Percentiles rank a stretch among this genome's conserved stretches.
phyloP scores from a whole-genome alignment of 1,140 invertebrate species.

The Heliconius eleuchia region DNA sequence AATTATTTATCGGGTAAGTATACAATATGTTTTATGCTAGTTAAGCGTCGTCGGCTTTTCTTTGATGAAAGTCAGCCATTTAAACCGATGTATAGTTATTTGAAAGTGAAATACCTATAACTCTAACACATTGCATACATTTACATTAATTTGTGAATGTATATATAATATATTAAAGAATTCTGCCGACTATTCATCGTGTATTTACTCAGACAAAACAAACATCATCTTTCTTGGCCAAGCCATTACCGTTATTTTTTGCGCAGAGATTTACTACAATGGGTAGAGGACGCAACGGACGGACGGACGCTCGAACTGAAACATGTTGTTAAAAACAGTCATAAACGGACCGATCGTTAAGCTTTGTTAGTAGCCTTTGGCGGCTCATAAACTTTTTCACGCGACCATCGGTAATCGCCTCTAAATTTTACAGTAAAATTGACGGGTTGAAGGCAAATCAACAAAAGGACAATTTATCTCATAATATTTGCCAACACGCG shows the following conservation, averaged over 20 bases:
- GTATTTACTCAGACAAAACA: slow-evolving; percentile 35
- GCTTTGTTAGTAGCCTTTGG: slow-evolving; percentile 68
- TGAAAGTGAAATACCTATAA: background rate
- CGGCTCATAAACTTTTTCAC: slow-evolving; percentile 65
- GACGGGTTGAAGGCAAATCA: slow-evolving; percentile 59
- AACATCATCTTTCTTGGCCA: slow-evolving; percentile 44
- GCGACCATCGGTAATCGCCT: slow-evolving; percentile 33
- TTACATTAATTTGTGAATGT: background rate
- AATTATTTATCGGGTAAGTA: slow-evolving; percentile 11
- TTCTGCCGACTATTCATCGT: background rate
- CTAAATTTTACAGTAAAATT: slow-evolving; percentile 54
- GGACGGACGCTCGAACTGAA: slow-evolving; percentile 44
- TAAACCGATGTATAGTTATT: background rate
- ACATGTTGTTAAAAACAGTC: slow-evolving; percentile 59
- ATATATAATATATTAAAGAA: slow-evolving; percentile 9
- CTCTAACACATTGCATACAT: background rate
- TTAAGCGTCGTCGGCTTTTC: slow-evolving; percentile 1
- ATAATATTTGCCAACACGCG: slow-evolving; percentile 63
- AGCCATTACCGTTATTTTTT: slow-evolving; percentile 53
- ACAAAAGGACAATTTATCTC: slow-evolving; percentile 58
- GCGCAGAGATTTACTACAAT: slow-evolving; percentile 47
- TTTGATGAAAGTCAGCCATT: background rate
- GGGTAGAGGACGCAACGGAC: slow-evolving; percentile 41
- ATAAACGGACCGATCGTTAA: slow-evolving; percentile 66
- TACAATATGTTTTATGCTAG: background rate